phyloP scores from a whole-genome alignment of 2,113 vertebrate species.

The Crotophaga sulcirostris region DNA sequence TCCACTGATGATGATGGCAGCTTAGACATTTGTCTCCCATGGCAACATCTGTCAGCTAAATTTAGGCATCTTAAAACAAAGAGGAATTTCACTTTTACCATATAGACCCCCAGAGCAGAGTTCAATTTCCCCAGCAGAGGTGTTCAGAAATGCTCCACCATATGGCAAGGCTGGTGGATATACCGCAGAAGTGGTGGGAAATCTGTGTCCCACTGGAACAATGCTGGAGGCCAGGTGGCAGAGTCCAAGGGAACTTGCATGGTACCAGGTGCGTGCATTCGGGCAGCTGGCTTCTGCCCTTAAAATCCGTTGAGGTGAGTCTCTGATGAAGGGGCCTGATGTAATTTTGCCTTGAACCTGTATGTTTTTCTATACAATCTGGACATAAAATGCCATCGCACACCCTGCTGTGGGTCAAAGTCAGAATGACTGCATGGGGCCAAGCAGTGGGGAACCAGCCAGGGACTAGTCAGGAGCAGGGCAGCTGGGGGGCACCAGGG shows the following conservation, averaged over 20 bases:
- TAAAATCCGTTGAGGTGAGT: not conserved
- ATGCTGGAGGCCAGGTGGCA: not conserved
- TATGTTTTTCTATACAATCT: not conserved
- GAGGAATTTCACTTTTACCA: not conserved
- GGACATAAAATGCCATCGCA: not conserved
- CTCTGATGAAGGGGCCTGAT: not conserved
- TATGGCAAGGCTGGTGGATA: not conserved
- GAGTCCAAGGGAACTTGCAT: not conserved
- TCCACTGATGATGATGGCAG: not conserved
- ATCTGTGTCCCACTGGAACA: not conserved
- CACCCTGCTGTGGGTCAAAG: not conserved
- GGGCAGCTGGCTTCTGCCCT: not conserved
- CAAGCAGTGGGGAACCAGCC: not conserved
- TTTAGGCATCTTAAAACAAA: not conserved
- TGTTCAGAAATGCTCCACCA: not conserved
- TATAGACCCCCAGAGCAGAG: not conserved
- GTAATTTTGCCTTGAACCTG: not conserved
- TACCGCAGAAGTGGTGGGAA: not conserved
- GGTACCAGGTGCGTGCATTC: not conserved
- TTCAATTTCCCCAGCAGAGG: not conserved
- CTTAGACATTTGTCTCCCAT: not conserved
- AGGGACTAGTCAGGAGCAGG: not conserved
- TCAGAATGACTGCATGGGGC: not conserved
- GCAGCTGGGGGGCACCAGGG: not conserved
- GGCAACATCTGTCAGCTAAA: slow-evolving; percentile 41